A percentile compares a stretch with the other conserved stretches of the same genome.
Conservation (phyloP, 2,797 vertebrate species). For the Buphagus erythrorhynchus region DNA sequence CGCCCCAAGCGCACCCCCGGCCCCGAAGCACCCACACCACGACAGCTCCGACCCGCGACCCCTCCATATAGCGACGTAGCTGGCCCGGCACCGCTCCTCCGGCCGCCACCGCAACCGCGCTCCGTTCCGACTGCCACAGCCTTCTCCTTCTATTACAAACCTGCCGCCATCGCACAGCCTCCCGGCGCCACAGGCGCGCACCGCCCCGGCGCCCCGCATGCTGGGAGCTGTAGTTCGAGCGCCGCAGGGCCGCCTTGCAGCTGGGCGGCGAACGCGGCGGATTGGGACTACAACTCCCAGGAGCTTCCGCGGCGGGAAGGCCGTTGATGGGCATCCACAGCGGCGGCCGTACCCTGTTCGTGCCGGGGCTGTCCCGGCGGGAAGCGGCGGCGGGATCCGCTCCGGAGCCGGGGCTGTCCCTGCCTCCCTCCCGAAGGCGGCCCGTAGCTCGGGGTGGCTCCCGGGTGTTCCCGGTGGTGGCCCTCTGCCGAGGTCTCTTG, state of each 20-base stretch:
- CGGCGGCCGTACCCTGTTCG: rapidly evolving
- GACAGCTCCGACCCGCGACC: not conserved
- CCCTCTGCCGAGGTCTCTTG: rapidly evolving
- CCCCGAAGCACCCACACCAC: no score
- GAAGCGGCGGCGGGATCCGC: not conserved
- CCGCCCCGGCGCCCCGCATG: not conserved
- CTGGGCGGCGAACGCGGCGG: rapidly evolving
- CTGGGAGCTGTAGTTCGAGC: constrained; percentile 57
- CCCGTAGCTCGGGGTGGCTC: not conserved
- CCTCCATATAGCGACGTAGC: rapidly evolving
- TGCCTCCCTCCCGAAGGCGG: no score
- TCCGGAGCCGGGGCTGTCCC: rapidly evolving
- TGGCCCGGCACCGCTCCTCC: rapidly evolving
- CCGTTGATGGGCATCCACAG: not conserved
- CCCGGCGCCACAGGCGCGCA: constrained; percentile 6
- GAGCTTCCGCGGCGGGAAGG: not conserved
- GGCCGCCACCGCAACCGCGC: rapidly evolving
- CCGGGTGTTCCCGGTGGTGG: not conserved
- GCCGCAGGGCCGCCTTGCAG: rapidly evolving
- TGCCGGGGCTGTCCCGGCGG: not conserved
- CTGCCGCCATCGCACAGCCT: constrained; percentile 1
- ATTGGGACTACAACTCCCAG: constrained; percentile 52
- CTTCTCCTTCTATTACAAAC: constrained; percentile 9
- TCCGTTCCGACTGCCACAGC: rapidly evolving
- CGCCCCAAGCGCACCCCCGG: not conserved